Evolutionary conservation across 2,797 vertebrate genomes (phyloP), one percentile per base, ranked within the genome.

Genomic region (Tragelaphus eurycerus): DNA sequence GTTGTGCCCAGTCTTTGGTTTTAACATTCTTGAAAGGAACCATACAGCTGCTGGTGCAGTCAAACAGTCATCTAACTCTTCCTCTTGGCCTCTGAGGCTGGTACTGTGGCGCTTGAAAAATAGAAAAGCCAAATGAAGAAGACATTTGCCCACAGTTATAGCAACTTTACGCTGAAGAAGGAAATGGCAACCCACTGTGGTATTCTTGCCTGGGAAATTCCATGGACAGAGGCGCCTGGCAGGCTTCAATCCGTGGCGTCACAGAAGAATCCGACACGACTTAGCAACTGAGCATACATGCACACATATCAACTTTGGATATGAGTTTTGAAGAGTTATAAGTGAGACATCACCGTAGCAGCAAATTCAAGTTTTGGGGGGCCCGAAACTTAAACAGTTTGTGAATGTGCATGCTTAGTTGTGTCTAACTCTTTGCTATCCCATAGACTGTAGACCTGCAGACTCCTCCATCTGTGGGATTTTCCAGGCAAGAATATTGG

Each of bases 51-150:
- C 83, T 89, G 50, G 17, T n/a, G 43, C 52, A 34, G 5, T 50
- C 48, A 4, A 52, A 15, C 2, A 46, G 19, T 64, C 74, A 83
- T 5, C 17, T 38, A 25, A 54, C 10, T 15, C 16, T 85, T 92
- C 74, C 48, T 81, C n/a, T 64, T 13, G 38, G 46, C 19, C 25
- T 10, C 16, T 62, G n/a, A 46, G 27, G 17, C 52, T 83, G 31
- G 23, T 81, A 13, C 48, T 27, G 89, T 81, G 34, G 14, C 1
- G 14, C 29, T 31, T 87, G 79, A 87, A 92, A 95, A 95, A 90
- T 62, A 90, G 59, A 94, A 60, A 94, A 88, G 31, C 19, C 43
- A 89, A 91, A 79, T 57, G 17, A 84, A 89, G 71, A 96, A 64
- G 62, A 54, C 4, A 60, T 91, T 34, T 78, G 17, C 55, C 7